A percentile compares a stretch with the other conserved stretches of the same genome.
These are phyloP conservation scores for Ailuropoda melanoleuca DNA, from an alignment of 2,113 vertebrate species.

Conservation along the genomic window DNA sequence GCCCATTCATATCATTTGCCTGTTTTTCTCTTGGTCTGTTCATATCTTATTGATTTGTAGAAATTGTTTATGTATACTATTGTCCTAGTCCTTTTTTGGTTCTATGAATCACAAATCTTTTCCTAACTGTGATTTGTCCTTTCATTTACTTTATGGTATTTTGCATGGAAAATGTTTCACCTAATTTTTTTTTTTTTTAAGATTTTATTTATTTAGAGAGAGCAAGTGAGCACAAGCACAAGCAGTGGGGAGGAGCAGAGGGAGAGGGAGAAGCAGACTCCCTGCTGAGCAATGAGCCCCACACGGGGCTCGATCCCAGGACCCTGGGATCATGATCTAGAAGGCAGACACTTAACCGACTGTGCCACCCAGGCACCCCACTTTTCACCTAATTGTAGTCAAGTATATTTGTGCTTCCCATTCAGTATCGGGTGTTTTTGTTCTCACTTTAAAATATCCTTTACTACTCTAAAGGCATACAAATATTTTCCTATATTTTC, in stretches of 20 bases:
- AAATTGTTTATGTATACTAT: not conserved
- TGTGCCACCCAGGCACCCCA: not conserved
- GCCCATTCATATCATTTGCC: not conserved
- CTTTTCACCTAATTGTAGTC: not conserved
- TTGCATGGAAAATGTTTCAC: not conserved
- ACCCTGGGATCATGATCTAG: not conserved
- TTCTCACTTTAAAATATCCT: not conserved
- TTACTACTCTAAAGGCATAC: not conserved
- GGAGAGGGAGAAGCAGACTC: not conserved
- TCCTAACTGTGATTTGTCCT: not conserved
- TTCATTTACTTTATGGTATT: not conserved
- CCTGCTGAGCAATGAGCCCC: not conserved
- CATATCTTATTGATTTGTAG: not conserved
- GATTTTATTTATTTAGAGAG: not conserved
- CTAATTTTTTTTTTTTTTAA: not conserved
- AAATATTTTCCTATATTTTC: not conserved
- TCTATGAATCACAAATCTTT: not conserved
- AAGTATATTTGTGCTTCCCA: not conserved
- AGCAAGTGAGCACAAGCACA: not conserved
- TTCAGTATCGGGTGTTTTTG: not conserved
- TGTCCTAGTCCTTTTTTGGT: not conserved
- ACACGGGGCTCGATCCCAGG: not conserved
- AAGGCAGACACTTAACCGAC: not conserved
- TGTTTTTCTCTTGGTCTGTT: not conserved
- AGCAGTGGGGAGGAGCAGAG: not conserved